Percentiles rank a stretch among this genome's conserved stretches.
Conservation (phyloP, 2,113 vertebrate genomes). For the Calidris pygmaea region DNA sequence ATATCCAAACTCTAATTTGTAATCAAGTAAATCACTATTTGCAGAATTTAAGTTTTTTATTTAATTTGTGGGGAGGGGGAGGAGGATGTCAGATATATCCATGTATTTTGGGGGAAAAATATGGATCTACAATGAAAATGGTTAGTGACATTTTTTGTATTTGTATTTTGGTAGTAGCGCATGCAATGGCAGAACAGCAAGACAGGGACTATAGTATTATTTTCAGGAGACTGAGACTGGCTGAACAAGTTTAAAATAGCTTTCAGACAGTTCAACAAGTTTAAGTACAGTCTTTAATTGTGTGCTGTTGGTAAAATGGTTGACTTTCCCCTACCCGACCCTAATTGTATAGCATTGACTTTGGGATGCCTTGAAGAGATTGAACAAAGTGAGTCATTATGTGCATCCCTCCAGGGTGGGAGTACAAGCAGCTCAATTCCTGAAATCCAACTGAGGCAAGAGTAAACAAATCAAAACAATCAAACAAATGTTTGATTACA, state of each 20-base stretch:
- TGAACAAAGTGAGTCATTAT: background rate
- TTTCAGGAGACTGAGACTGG: background rate
- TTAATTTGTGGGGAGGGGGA: background rate
- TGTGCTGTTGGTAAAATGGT: background rate
- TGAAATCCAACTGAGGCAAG: background rate
- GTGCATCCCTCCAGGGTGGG: background rate
- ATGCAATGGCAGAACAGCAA: background rate
- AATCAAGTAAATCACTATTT: background rate
- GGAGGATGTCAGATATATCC: background rate
- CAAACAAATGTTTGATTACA: background rate
- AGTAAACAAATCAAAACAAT: constrained; percentile 6
- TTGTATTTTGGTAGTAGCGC: background rate
- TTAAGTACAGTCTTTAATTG: background rate
- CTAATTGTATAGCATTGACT: background rate
- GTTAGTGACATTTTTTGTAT: background rate
- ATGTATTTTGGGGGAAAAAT: background rate
- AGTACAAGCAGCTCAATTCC: background rate
- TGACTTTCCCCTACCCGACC: background rate
- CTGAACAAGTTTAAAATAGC: background rate
- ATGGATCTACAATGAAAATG: background rate
- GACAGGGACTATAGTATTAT: background rate
- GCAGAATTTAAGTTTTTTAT: background rate
- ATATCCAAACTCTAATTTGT: background rate
- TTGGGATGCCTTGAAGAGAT: background rate
- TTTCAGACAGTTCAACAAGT: background rate